These are phyloP conservation scores for Diorhabda elongata DNA, from an alignment of 1,140 invertebrate genomes.

Conservation along the genomic window DNA sequence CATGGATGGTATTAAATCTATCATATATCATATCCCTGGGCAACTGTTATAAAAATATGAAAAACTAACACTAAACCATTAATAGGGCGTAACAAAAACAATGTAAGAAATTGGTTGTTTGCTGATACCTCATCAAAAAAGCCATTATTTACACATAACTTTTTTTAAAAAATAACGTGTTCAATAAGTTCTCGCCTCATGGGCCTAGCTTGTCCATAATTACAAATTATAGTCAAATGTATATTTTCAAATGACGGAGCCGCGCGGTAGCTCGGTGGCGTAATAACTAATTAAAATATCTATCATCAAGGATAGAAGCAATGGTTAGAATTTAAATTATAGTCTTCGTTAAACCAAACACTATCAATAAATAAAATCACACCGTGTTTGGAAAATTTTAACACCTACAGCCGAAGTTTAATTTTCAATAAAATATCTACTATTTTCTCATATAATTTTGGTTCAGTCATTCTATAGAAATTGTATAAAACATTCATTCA, in stretches of 20 bases:
- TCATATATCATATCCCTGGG: background rate
- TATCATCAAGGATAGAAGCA: background rate
- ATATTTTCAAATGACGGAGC: background rate
- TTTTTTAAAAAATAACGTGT: background rate
- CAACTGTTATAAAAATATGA: background rate
- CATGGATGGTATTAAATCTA: background rate
- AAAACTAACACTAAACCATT: background rate
- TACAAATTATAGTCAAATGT: background rate
- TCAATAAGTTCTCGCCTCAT: background rate
- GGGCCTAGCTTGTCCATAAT: background rate
- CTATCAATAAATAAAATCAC: too few species aligned
- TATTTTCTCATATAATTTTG: too few species aligned
- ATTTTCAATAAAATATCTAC: too few species aligned
- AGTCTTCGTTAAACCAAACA: background rate
- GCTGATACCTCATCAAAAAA: background rate
- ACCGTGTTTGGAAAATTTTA: too few species aligned
- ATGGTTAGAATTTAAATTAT: background rate
- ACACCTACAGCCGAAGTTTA: too few species aligned
- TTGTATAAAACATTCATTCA: too few species aligned
- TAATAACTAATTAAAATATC: constrained; percentile 3
- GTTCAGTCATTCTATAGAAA: too few species aligned
- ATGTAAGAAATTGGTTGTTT: constrained; percentile 1
- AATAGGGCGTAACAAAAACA: background rate
- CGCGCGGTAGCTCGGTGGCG: background rate
- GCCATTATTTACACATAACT: constrained; percentile 2